Evolutionary conservation across 2,113 vertebrate genomes (phyloP).

Genomic region (Litocranius walleri): DNA sequence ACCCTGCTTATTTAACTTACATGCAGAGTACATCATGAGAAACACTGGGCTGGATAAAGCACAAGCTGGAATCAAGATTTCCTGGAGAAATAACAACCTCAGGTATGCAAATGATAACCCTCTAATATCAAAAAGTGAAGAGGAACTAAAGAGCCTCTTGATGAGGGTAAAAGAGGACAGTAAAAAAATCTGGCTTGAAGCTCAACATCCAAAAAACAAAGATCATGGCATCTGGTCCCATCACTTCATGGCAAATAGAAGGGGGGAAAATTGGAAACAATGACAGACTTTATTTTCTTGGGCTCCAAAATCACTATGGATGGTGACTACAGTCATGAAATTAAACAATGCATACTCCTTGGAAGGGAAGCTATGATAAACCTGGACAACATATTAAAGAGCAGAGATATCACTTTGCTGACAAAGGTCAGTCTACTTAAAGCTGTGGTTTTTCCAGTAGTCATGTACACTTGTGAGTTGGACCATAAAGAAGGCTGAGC

Average conservation of each 20-base stretch:
- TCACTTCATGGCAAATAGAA: not conserved
- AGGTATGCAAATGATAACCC: not conserved
- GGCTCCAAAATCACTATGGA: not conserved
- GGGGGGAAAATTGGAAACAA: not conserved
- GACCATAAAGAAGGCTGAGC: not conserved
- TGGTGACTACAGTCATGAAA: not conserved
- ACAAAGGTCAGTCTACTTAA: not conserved
- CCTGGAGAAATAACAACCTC: not conserved
- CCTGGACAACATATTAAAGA: not conserved
- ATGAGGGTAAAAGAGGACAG: not conserved
- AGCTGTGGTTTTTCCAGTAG: not conserved
- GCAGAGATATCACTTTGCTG: not conserved
- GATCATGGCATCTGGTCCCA: not conserved
- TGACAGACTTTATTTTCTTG: not conserved
- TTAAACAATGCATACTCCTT: not conserved
- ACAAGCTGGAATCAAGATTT: not conserved
- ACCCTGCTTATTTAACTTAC: not conserved
- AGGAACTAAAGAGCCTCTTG: not conserved
- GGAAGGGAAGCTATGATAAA: not conserved
- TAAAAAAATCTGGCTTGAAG: not conserved
- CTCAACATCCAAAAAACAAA: not conserved
- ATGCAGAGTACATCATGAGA: not conserved
- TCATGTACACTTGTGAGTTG: not conserved
- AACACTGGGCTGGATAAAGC: not conserved
- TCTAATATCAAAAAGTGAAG: not conserved